A percentile compares a stretch with the other conserved stretches of the same genome.
These are phyloP conservation scores for Drosophila nebulosa DNA, from an alignment of 1,140 invertebrate species.

Conservation along the genomic window DNA sequence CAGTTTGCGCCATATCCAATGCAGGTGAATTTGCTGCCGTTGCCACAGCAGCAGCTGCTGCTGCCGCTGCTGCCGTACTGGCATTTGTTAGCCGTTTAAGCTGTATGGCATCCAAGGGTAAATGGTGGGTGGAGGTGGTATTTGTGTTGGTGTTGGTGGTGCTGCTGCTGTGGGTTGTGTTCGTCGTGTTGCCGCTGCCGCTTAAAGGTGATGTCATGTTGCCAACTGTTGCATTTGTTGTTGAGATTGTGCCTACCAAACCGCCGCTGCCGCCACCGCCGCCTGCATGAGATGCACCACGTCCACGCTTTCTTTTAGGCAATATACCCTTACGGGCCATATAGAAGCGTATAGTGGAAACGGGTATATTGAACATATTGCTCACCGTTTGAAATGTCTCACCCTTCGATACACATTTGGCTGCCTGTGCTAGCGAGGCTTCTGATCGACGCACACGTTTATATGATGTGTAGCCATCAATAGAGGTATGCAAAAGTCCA, in stretches of 20 bases:
- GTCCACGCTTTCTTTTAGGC: constrained; percentile 87
- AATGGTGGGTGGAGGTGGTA: constrained; percentile 32
- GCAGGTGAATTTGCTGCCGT: constrained; percentile 25
- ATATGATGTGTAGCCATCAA: constrained; percentile 60
- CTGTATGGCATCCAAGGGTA: constrained; percentile 45
- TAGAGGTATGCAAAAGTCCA: constrained; percentile 47
- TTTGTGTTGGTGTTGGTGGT: constrained; percentile 17
- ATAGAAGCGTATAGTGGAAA: constrained; percentile 91
- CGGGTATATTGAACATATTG: constrained; percentile 91
- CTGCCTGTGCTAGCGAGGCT: constrained; percentile 88
- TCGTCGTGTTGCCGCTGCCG: constrained; percentile 50
- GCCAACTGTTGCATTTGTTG: constrained; percentile 29
- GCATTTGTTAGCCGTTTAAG: constrained; percentile 40
- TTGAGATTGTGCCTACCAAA: constrained; percentile 33
- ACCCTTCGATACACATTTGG: constrained; percentile 89
- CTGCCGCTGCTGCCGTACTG: constrained; percentile 14
- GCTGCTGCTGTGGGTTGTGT: constrained; percentile 7
- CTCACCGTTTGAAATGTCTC: constrained; percentile 92
- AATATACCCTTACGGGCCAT: constrained; percentile 91
- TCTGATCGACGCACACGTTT: constrained; percentile 85
- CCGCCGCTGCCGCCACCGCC: neutral
- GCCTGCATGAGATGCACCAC: constrained; percentile 80
- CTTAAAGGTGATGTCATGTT: neutral
- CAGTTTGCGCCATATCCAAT: constrained; percentile 80
- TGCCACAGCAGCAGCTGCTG: constrained; percentile 15